These are phyloP conservation scores for Lates japonicus DNA, from an alignment of 2,797 vertebrate species.

Conservation along the genomic window DNA sequence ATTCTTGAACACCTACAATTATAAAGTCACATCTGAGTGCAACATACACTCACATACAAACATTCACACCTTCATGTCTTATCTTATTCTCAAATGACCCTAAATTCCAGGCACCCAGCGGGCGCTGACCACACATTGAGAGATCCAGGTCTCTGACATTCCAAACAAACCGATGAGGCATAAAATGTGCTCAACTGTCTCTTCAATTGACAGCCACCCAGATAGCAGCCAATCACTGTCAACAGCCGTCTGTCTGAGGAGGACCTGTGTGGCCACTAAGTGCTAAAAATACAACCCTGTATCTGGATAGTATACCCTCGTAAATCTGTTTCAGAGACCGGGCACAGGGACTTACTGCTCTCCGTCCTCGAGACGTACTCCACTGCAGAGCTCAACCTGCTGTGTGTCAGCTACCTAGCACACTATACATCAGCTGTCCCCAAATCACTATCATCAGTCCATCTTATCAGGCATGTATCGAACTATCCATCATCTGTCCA, in stretches of 20 bases:
- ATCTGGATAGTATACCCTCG: constrained; percentile 45
- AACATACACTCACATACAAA: not conserved
- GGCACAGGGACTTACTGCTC: constrained; percentile 27
- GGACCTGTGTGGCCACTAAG: constrained; percentile 48
- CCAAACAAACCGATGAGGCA: constrained; percentile 62
- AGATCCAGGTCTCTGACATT: constrained; percentile 54
- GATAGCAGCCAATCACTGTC: constrained; percentile 67
- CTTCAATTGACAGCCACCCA: constrained; percentile 72
- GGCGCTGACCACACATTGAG: constrained; percentile 65
- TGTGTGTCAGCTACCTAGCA: not conserved
- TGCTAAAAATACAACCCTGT: constrained; percentile 71
- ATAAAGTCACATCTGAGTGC: not conserved
- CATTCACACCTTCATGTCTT: constrained; percentile 16
- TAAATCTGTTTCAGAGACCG: constrained; percentile 56
- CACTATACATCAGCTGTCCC: constrained; percentile 6
- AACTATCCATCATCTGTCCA: not conserved
- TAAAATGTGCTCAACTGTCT: constrained; percentile 62
- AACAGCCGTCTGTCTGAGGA: constrained; percentile 58
- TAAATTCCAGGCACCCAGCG: constrained; percentile 39
- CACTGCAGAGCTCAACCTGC: constrained; percentile 4
- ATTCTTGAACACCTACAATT: not conserved
- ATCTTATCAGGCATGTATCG: not conserved
- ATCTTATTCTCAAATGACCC: constrained; percentile 46
- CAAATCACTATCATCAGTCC: constrained; percentile 5
- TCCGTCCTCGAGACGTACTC: constrained; percentile 29